Evolutionary conservation across 2,888 invertebrate species (phyloP), one percentile per base, ranked within the genome.

Genomic region (Gisinianus flammeolus): DNA sequence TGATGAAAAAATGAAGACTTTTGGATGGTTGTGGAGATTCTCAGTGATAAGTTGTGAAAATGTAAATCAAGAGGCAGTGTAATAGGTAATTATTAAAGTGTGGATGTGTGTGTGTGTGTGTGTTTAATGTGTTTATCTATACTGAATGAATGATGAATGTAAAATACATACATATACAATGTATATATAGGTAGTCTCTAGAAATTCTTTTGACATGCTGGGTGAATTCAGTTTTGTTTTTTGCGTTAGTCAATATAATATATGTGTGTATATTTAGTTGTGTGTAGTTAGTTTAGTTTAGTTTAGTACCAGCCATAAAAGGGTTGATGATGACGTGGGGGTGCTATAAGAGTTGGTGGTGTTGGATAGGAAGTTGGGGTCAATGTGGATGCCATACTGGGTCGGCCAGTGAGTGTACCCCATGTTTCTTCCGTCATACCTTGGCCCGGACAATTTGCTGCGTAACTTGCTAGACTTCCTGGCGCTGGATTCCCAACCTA

Each of bases 271-370:
- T 64, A 22, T 64, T 12, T 4, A 22, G 24, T 2, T 66, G 66
- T 26, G 54, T 66, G 30, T 26, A 64, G 28, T 66, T 19, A 30
- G 30, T 66, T 30, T 66, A 30, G n/a, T 30, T 66, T 58, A 72
- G 62, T 64, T 35, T 77, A 81, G 68, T 85, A 85, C 85, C 85
- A 85, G 22, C 83, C 82, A 73, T 84, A 84, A 66, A 80, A 78
- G 5, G 83, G 81, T 68, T 84, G 85, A 75, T 85, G 85, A 76
- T 85, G 85, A 28, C 85, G 69, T 24, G 85, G 83, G 35, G 83
- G 80, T 3, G 83, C 83, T 68, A 85, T 85, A 22, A 85, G 80
- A 68, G 83, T 82, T 28, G 80, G 71, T 30, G 80, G 70, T 26
- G 85, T 77, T 52, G 85, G 81, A 76, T 85, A 85, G 28, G 84